Evolutionary conservation across 2,113 vertebrate genomes (phyloP).

Genomic region (Cricetomys ansorgei): DNA sequence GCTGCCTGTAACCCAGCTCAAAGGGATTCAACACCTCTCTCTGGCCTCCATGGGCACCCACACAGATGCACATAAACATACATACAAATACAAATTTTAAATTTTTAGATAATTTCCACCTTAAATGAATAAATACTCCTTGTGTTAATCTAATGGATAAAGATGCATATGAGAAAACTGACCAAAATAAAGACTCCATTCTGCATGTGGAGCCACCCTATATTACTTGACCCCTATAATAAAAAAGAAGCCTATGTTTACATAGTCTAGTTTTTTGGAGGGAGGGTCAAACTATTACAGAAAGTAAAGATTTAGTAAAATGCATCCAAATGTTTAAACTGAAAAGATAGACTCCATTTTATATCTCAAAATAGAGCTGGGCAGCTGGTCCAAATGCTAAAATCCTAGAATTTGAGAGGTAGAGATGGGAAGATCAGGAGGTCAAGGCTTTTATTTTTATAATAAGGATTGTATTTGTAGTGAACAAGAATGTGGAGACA

Average conservation of each 20-base stretch:
- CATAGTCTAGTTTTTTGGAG: neutral
- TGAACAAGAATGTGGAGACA: constrained; percentile 5
- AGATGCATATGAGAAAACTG: neutral
- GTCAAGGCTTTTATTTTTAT: neutral
- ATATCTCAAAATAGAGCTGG: neutral
- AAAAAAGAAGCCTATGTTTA: neutral
- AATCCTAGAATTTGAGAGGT: neutral
- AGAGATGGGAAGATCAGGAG: neutral
- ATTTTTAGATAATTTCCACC: neutral
- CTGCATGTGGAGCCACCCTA: neutral
- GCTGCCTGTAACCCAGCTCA: neutral
- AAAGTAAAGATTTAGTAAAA: neutral
- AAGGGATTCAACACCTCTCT: neutral
- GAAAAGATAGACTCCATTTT: constrained; percentile 30
- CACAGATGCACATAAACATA: neutral
- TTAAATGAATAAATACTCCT: constrained; percentile 16
- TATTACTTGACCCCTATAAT: neutral
- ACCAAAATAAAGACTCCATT: neutral
- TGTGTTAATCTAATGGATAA: neutral
- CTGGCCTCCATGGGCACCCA: neutral
- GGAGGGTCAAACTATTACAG: neutral
- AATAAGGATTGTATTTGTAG: neutral
- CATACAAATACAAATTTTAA: neutral
- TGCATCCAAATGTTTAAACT: constrained; percentile 1
- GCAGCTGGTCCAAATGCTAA: neutral